Conservation (phyloP, 1,140 invertebrate species). For the Caenorhabditis tropicalis region DNA sequence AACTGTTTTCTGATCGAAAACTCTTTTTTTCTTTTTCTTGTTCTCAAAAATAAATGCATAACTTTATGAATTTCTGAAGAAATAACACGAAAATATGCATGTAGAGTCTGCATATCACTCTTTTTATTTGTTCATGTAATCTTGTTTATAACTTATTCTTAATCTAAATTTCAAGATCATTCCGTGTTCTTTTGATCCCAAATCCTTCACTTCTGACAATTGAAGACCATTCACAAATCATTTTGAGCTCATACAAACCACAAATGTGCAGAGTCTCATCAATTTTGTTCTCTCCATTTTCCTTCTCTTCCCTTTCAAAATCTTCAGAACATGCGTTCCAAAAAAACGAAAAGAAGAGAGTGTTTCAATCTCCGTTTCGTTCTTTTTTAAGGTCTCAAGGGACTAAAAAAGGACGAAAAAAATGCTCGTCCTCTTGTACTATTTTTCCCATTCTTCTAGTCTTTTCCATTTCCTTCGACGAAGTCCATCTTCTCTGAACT, state of each 20-base stretch:
- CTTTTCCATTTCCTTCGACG: not conserved
- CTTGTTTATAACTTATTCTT: no score
- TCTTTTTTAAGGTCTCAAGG: not conserved
- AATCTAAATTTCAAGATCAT: not conserved
- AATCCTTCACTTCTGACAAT: not conserved
- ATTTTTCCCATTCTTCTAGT: not conserved
- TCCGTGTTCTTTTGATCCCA: not conserved
- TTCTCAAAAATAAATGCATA: no score
- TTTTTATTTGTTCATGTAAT: no score
- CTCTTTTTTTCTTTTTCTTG: no score
- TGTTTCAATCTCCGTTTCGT: constrained; percentile 29
- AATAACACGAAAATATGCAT: no score
- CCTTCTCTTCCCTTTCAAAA: not conserved
- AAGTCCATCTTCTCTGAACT: not conserved
- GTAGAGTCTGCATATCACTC: no score
- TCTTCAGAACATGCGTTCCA: not conserved
- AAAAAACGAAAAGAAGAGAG: not conserved
- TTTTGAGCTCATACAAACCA: not conserved
- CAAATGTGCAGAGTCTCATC: not conserved
- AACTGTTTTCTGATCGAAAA: no score
- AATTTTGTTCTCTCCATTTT: constrained; percentile 18
- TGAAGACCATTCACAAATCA: not conserved
- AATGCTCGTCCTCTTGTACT: not conserved
- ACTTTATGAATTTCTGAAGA: no score
- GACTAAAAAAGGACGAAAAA: not conserved